Evolutionary conservation across 2,113 vertebrate genomes (phyloP).

Genomic region (Thymallus thymallus): DNA sequence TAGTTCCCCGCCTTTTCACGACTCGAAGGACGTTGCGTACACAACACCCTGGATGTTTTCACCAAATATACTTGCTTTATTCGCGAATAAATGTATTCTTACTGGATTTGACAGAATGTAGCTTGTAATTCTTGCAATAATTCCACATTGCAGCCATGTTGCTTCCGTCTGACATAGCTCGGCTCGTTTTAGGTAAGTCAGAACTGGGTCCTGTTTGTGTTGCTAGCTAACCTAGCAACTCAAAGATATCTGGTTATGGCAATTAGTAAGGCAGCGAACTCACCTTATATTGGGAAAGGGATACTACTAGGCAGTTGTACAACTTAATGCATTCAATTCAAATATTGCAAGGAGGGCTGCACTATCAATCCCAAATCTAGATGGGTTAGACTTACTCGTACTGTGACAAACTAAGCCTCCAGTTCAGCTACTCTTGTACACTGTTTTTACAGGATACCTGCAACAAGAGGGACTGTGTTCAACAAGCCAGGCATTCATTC

Average conservation of each 20-base stretch:
- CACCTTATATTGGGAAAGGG: too few relatives aligned
- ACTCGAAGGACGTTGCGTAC: constrained; percentile 33
- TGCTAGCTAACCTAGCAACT: neutral
- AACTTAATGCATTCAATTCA: too few relatives aligned
- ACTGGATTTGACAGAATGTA: constrained; percentile 32
- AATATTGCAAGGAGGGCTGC: too few relatives aligned
- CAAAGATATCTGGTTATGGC: too few relatives aligned
- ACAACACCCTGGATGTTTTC: constrained; percentile 14
- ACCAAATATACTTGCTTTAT: neutral
- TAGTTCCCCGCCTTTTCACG: constrained; percentile 79
- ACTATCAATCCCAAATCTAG: too few relatives aligned
- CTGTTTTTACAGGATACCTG: constrained; percentile 82
- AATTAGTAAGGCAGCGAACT: too few relatives aligned
- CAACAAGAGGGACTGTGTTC: constrained; percentile 91
- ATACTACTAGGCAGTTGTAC: too few relatives aligned
- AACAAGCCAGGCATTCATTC: constrained; percentile 87
- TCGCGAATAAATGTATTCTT: neutral
- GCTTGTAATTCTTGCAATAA: neutral
- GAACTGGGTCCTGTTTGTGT: neutral
- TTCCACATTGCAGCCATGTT: constrained; percentile 74
- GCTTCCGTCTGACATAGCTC: constrained; percentile 91
- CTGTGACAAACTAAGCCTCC: too few relatives aligned
- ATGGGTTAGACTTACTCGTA: neutral
- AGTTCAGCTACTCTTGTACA: neutral
- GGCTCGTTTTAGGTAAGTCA: constrained; percentile 90